phyloP scores from a whole-genome alignment of 64 coral and sea anemone species.

The Hydrozoanthus tunicans region DNA sequence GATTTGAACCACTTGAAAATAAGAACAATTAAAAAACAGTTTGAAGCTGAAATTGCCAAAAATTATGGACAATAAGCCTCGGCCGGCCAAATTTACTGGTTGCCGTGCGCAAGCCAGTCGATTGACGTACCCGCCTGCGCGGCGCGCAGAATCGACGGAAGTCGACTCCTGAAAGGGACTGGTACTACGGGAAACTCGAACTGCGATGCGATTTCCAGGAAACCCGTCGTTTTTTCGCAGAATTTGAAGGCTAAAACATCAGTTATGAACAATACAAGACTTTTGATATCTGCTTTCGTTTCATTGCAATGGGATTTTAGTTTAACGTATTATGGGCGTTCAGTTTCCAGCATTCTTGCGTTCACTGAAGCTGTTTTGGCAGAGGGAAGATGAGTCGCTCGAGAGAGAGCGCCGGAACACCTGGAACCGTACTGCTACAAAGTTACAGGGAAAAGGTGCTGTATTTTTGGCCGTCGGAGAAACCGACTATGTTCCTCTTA shows the following conservation, averaged over 20 bases:
- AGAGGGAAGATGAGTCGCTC: slow-evolving; percentile 2
- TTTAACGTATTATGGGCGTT: slow-evolving; percentile 58
- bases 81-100: too few species aligned
- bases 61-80: too few species aligned
- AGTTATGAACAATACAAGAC: neutral
- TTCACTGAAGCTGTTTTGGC: slow-evolving; percentile 1
- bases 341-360: slow-evolving; percentile 28
- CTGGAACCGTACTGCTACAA: slow-evolving; percentile 27
- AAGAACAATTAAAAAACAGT: too few species aligned
- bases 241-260: neutral
- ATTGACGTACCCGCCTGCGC: too few species aligned
- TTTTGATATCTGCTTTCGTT: slow-evolving; percentile 5
- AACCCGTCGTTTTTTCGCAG: neutral
- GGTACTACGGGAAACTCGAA: too few species aligned
- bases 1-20: too few species aligned
- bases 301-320: slow-evolving; percentile 21
- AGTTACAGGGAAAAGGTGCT: slow-evolving; percentile 36
- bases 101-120: too few species aligned
- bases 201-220: slow-evolving; percentile 30
- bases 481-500: slow-evolving; percentile 26
- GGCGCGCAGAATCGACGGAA: too few species aligned
- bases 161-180: too few species aligned
- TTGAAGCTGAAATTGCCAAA: too few species aligned
- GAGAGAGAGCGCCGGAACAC: slow-evolving; percentile 6
- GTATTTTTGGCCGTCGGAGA: slow-evolving; percentile 38